phyloP scores from a whole-genome alignment of 1,140 invertebrate species.

The Hyles euphorbiae region DNA sequence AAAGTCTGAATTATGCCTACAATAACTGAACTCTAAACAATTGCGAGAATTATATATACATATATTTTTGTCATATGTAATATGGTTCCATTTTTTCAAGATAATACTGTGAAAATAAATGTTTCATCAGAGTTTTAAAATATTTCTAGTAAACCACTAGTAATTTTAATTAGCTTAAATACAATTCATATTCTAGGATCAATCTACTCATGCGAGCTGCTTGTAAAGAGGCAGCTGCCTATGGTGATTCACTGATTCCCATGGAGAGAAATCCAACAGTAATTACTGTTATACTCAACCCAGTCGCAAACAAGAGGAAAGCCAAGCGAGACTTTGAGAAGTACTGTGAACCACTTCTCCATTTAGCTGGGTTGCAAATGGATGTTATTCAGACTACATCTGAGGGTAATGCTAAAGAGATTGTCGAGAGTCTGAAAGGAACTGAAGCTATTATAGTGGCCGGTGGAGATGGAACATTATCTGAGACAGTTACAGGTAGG shows the following conservation, averaged over 20 bases:
- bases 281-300: conserved; percentile 93
- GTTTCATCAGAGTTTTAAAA: too few relatives aligned
- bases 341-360: conserved; percentile 93
- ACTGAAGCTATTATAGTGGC: conserved; percentile 93
- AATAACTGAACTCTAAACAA: too few relatives aligned
- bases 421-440: conserved; percentile 79
- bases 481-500: conserved; percentile 86
- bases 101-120: too few relatives aligned
- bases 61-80: too few relatives aligned
- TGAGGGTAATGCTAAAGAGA: conserved; percentile 88
- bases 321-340: conserved; percentile 89
- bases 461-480: conserved; percentile 94
- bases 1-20: too few relatives aligned
- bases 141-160: too few relatives aligned
- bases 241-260: conserved; percentile 80
- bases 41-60: too few relatives aligned
- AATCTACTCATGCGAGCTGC: conserved; percentile 84
- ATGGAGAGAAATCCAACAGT: conserved; percentile 80
- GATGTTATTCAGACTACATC: conserved; percentile 89
- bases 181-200: conserved; percentile 72
- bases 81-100: too few relatives aligned
- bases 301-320: conserved; percentile 88
- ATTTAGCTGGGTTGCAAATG: conserved; percentile 88
- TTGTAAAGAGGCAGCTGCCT: conserved; percentile 83
- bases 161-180: not conserved